These are phyloP conservation scores for Apeira syringaria DNA, from an alignment of 2,888 invertebrate genomes.

Conservation along the genomic window DNA sequence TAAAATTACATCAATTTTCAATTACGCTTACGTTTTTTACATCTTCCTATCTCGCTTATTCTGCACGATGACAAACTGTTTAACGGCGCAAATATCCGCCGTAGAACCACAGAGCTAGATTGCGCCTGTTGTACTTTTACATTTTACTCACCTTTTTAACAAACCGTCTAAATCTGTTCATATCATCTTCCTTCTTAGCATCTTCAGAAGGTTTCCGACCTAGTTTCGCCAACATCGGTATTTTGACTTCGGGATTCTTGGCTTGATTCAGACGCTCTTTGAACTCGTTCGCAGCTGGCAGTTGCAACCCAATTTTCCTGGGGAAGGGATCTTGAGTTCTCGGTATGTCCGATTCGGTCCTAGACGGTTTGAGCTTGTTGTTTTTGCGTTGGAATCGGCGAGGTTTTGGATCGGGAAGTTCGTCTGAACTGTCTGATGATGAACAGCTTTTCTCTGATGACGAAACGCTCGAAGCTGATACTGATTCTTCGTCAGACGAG, in stretches of 20 bases:
- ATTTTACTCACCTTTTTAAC: conserved; percentile 47
- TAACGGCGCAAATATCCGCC: too few relatives aligned
- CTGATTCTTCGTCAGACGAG: conserved; percentile 77
- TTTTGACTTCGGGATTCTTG: conserved; percentile 60
- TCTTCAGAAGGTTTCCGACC: conserved; percentile 65
- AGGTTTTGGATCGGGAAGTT: conserved; percentile 61
- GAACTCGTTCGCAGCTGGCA: conserved; percentile 52
- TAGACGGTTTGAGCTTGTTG: conserved; percentile 69
- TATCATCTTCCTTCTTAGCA: conserved; percentile 60
- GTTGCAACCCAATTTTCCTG: conserved; percentile 12
- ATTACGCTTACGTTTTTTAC: too few relatives aligned
- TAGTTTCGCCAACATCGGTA: conserved; percentile 64
- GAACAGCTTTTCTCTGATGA: conserved; percentile 78
- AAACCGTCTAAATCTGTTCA: conserved; percentile 50
- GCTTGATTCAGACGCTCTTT: conserved; percentile 59
- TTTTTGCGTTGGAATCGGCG: conserved; percentile 68
- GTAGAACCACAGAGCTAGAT: too few relatives aligned
- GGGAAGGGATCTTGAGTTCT: conserved; percentile 52
- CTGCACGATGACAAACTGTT: too few relatives aligned
- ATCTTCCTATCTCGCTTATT: too few relatives aligned
- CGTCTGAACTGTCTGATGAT: conserved; percentile 74
- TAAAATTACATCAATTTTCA: too few relatives aligned
- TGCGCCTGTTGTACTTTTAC: too few relatives aligned
- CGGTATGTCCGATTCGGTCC: conserved; percentile 73
- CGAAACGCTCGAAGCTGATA: conserved; percentile 67